Evolutionary conservation across 2,797 vertebrate genomes (phyloP).

Genomic region (Pseudomugil tenellus): DNA sequence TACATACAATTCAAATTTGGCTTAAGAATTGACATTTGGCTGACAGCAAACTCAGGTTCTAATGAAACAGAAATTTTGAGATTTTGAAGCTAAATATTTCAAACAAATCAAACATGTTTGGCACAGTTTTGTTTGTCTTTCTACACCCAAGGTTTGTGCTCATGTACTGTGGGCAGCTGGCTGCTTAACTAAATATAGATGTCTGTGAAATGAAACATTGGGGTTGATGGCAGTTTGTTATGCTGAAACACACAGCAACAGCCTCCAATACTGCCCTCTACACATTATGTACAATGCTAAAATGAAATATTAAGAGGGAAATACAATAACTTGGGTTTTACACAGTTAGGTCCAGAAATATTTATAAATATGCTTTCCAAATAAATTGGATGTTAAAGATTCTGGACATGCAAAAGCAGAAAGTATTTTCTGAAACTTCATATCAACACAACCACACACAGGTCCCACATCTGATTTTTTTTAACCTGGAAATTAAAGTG

Average conservation of each 20-base stretch:
- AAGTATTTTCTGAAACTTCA: not conserved
- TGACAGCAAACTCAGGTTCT: not conserved
- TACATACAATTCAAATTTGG: not conserved
- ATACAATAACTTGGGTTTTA: not conserved
- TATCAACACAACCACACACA: not conserved
- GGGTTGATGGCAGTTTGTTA: slow-evolving; percentile 3
- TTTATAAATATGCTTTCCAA: not conserved
- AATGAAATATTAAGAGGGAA: slow-evolving; percentile 4
- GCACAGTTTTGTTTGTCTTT: not conserved
- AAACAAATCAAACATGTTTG: slow-evolving; percentile 14
- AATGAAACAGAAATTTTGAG: not conserved
- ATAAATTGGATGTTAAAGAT: not conserved
- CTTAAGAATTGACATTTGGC: slow-evolving; percentile 2
- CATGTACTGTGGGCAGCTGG: not conserved
- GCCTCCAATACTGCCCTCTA: not conserved
- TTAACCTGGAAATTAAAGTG: not conserved
- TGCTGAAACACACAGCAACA: not conserved
- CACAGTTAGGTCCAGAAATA: not conserved
- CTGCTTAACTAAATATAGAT: not conserved
- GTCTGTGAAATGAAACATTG: not conserved
- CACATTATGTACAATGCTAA: not conserved
- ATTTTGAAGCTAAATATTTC: slow-evolving; percentile 8
- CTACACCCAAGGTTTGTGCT: slow-evolving; percentile 10
- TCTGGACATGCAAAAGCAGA: not conserved
- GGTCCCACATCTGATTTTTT: not conserved